These are phyloP conservation scores for Caenorhabditis plicata DNA, from an alignment of 2,888 invertebrate species.

Conservation along the genomic window DNA sequence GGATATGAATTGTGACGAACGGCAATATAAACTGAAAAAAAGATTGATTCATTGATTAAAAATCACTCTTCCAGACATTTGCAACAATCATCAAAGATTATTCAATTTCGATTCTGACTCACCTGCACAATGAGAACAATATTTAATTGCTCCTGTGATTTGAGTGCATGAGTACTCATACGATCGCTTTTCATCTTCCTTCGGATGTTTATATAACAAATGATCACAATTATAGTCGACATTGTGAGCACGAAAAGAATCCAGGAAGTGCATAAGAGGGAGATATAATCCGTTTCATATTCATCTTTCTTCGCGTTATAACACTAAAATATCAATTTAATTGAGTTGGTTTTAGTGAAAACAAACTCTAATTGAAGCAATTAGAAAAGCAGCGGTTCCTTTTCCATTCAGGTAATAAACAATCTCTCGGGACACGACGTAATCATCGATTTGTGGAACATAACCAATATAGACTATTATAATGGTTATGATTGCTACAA, in stretches of 20 bases:
- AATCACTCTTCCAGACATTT: no score
- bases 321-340: not conserved
- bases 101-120: no score
- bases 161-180: constrained; percentile 9
- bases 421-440: constrained; percentile 7
- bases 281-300: constrained; percentile 7
- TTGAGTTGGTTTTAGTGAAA: not conserved
- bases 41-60: not conserved
- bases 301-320: constrained; percentile 3
- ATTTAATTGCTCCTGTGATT: constrained; percentile 12
- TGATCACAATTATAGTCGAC: constrained; percentile 9
- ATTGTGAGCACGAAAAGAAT: constrained; percentile 9
- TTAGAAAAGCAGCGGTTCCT: constrained; percentile 18
- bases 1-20: constrained; percentile 28
- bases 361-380: constrained; percentile 12
- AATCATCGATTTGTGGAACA: constrained; percentile 10
- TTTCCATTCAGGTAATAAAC: constrained; percentile 21
- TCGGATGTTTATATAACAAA: constrained; percentile 11
- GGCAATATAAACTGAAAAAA: constrained; percentile 27
- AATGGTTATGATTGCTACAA: constrained; percentile 7
- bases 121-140: constrained; percentile 16
- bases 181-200: constrained; percentile 1
- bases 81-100: no score
- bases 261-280: constrained; percentile 12
- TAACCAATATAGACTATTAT: constrained; percentile 11